Conservation (phyloP, 2,888 invertebrate genomes). For the Eupeodes latifasciatus region DNA sequence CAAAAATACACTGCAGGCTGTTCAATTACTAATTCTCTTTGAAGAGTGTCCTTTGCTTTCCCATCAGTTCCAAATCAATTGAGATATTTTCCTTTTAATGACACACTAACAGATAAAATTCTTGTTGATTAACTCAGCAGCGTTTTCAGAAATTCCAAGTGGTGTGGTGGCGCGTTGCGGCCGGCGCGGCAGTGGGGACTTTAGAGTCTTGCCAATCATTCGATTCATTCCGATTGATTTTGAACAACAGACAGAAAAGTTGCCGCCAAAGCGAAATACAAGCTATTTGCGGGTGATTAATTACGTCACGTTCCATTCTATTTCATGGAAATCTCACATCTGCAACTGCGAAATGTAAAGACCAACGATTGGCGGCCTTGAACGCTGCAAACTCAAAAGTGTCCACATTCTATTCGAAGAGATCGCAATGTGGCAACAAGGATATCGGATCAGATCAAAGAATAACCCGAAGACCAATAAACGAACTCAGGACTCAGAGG, state of each 20-base stretch:
- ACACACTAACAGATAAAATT: conserved; percentile 28
- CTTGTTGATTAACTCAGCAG: conserved; percentile 58
- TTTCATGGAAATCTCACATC: conserved; percentile 59
- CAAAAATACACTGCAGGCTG: conserved; percentile 17
- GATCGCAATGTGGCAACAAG: conserved; percentile 17
- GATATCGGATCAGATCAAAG: conserved; percentile 50
- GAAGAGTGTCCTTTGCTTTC: conserved; percentile 14
- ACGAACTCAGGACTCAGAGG: conserved; percentile 14
- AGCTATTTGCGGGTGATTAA: conserved; percentile 65
- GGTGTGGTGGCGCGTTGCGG: background rate
- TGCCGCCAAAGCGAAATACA: conserved; percentile 48
- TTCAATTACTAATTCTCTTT: conserved; percentile 53
- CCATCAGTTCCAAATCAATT: conserved; percentile 49
- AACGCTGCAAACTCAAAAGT: conserved; percentile 10
- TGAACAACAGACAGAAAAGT: conserved; percentile 31
- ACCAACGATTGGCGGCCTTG: conserved; percentile 30
- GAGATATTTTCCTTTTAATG: conserved; percentile 37
- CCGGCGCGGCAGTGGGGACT: background rate
- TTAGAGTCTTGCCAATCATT: conserved; percentile 57
- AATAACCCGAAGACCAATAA: background rate
- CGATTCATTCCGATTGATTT: conserved; percentile 69
- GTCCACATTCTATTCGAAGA: conserved; percentile 36
- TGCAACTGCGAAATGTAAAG: conserved; percentile 21
- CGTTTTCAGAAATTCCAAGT: conserved; percentile 42
- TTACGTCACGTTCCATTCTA: conserved; percentile 48